Evolutionary conservation across 2,888 invertebrate species (phyloP).

Genomic region (Ectobius pallidus): DNA sequence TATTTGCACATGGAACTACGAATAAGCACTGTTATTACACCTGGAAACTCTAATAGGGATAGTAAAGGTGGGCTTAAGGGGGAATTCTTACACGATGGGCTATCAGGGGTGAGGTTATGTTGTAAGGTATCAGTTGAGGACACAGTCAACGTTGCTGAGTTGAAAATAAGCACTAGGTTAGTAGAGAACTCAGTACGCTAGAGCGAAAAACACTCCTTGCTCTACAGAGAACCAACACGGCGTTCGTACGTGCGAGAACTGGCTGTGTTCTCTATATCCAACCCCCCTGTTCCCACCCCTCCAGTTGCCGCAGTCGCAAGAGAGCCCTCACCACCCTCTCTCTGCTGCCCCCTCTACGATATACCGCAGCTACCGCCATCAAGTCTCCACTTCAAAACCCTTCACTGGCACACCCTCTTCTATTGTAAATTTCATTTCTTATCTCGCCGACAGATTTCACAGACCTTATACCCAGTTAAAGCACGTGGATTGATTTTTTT

Average conservation of each 20-base stretch:
- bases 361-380: slow-evolving; percentile 7
- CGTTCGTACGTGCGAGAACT: not conserved
- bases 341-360: not conserved
- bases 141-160: no score
- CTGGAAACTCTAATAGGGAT: no score
- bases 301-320: slow-evolving; percentile 25
- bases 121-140: no score
- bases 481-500: no score
- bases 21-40: no score
- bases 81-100: no score
- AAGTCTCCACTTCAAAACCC: slow-evolving; percentile 25
- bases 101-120: no score
- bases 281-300: not conserved
- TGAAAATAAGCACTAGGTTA: not conserved
- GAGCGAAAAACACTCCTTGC: not conserved
- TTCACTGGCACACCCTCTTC: not conserved
- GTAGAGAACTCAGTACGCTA: not conserved
- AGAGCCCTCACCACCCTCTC: not conserved
- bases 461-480: no score
- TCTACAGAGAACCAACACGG: not conserved
- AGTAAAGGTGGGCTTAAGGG: no score
- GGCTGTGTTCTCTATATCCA: not conserved
- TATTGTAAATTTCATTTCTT: slow-evolving; percentile 8
- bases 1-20: no score
- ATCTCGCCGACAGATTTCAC: not conserved